These are phyloP conservation scores for Ciconia stormi DNA, from an alignment of 2,113 vertebrate genomes.

Conservation along the genomic window DNA sequence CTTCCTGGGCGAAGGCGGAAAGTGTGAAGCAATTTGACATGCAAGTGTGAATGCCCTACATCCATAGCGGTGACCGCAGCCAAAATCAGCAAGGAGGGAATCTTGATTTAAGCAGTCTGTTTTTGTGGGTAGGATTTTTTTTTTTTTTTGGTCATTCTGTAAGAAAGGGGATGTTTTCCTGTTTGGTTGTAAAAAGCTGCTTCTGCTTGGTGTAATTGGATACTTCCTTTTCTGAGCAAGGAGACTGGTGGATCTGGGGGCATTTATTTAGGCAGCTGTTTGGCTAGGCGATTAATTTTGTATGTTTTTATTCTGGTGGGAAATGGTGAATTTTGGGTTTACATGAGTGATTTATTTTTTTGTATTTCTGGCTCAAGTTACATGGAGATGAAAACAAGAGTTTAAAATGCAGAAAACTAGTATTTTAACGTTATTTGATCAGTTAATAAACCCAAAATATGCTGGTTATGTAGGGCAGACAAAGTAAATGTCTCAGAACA, in stretches of 20 bases:
- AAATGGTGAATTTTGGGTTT: not conserved
- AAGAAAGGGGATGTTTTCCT: slow-evolving; percentile 15
- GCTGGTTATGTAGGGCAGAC: not conserved
- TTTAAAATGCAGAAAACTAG: not conserved
- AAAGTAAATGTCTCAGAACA: not conserved
- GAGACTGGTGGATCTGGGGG: not conserved
- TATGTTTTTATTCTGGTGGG: slow-evolving; percentile 3
- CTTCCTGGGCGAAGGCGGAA: not conserved
- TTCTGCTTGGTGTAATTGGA: slow-evolving; percentile 7
- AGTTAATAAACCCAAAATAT: not conserved
- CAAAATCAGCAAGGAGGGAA: not conserved
- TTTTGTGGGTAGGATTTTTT: not conserved
- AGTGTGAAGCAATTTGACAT: not conserved
- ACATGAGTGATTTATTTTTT: not conserved
- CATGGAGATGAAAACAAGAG: not conserved
- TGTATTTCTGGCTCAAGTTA: not conserved
- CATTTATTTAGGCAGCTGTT: slow-evolving; percentile 44
- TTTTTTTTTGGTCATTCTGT: not conserved
- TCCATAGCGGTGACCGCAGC: fast-evolving
- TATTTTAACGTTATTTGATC: not conserved
- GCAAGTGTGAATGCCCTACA: not conserved
- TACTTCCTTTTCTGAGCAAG: slow-evolving; percentile 12
- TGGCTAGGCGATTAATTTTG: not conserved
- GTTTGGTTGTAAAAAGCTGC: not conserved
- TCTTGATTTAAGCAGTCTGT: not conserved